Conservation (phyloP, 2,113 vertebrate genomes). For the Saimiri boliviensis region DNA sequence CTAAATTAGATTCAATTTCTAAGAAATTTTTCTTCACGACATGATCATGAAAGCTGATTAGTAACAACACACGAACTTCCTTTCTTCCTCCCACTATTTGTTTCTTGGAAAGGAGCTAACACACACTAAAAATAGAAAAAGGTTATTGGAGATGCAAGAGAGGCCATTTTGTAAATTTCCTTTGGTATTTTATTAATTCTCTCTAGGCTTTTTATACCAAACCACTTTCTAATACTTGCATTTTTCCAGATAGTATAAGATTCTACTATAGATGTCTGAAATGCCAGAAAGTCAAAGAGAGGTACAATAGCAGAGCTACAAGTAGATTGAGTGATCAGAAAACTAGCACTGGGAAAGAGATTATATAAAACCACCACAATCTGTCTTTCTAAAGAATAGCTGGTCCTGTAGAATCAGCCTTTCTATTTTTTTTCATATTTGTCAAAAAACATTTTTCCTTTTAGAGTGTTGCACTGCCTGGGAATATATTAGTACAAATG, state of each 20-base stretch:
- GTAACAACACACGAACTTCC: not conserved
- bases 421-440: not conserved
- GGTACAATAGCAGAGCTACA: not conserved
- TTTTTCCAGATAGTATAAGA: not conserved
- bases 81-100: not conserved
- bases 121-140: conserved; percentile 41
- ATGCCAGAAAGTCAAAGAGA: conserved; percentile 27
- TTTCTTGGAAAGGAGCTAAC: conserved; percentile 22
- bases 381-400: not conserved
- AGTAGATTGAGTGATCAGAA: not conserved
- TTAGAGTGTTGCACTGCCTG: not conserved
- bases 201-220: not conserved
- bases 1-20: conserved; percentile 4
- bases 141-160: not conserved
- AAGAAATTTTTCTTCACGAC: not conserved
- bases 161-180: not conserved
- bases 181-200: conserved; percentile 54
- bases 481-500: conserved; percentile 20
- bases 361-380: not conserved
- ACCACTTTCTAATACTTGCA: not conserved
- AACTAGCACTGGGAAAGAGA: not conserved
- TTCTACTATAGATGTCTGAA: conserved; percentile 17
- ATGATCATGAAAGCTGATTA: conserved; percentile 10
- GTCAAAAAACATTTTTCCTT: not conserved
- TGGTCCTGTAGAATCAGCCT: not conserved